These are phyloP conservation scores for Drosophila hydei DNA, from an alignment of 1,140 invertebrate genomes.

Conservation along the genomic window DNA sequence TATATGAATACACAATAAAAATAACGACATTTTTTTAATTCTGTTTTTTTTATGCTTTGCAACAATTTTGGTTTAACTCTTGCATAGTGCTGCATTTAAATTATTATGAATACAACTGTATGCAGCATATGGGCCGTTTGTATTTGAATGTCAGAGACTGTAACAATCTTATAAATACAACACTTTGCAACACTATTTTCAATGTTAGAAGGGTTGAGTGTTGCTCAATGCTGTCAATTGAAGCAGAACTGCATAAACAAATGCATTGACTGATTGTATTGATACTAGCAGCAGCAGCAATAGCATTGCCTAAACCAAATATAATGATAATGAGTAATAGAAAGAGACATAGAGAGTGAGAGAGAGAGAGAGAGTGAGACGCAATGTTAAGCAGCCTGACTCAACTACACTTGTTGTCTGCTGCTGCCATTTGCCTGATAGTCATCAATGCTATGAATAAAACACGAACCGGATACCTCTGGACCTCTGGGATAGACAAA, in stretches of 20 bases:
- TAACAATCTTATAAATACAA: constrained; percentile 28
- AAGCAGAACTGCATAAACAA: constrained; percentile 65
- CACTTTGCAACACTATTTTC: constrained; percentile 15
- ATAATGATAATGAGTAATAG: constrained; percentile 56
- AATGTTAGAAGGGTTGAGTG: constrained; percentile 12
- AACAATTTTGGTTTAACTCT: no score
- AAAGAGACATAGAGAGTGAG: constrained; percentile 5
- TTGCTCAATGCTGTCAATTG: not conserved
- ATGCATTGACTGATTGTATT: constrained; percentile 67
- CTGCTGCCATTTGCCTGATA: constrained; percentile 68
- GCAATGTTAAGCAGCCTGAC: constrained; percentile 16
- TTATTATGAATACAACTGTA: no score
- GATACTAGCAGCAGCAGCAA: constrained; percentile 30
- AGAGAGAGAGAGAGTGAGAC: constrained; percentile 8
- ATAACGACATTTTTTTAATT: no score
- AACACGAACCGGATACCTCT: constrained; percentile 50
- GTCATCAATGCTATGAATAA: constrained; percentile 63
- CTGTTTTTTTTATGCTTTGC: no score
- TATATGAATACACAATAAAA: no score
- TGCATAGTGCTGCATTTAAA: no score
- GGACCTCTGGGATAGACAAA: constrained; percentile 28
- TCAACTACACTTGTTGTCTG: constrained; percentile 26
- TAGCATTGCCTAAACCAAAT: constrained; percentile 32
- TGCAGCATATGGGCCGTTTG: not conserved
- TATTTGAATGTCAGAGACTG: not conserved